These are phyloP conservation scores for Scyliorhinus canicula DNA, from an alignment of 2,797 vertebrate genomes.

Conservation along the genomic window DNA sequence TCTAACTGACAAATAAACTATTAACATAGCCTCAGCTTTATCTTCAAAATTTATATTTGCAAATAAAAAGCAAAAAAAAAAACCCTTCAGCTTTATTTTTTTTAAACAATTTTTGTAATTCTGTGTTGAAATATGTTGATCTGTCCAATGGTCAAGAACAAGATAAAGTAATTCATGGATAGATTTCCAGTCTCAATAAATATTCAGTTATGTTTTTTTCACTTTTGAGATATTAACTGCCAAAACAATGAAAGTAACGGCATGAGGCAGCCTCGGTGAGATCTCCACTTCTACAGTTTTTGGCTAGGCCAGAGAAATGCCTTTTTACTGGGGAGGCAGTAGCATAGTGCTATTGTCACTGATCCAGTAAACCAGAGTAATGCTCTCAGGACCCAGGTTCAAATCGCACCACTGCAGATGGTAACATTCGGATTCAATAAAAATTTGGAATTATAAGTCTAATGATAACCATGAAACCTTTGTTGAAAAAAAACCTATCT, in stretches of 20 bases:
- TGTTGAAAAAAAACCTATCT: too few relatives aligned
- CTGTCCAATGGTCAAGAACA: not conserved
- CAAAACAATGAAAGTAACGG: not conserved
- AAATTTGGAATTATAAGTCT: too few relatives aligned
- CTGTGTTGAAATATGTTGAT: not conserved
- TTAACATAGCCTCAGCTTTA: not conserved
- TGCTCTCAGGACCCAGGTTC: too few relatives aligned
- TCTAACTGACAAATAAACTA: not conserved
- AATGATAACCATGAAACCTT: too few relatives aligned
- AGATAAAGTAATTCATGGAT: not conserved
- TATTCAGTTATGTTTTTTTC: not conserved
- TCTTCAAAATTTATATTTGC: not conserved
- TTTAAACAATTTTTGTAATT: not conserved
- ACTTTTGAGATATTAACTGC: not conserved
- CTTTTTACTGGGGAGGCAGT: too few relatives aligned
- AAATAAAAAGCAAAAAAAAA: constrained; percentile 5
- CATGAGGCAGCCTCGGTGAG: not conserved
- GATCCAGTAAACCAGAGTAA: too few relatives aligned
- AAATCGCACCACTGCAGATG: too few relatives aligned
- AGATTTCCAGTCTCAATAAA: not conserved
- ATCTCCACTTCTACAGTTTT: not conserved
- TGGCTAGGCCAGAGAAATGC: not conserved
- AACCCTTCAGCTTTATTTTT: not conserved
- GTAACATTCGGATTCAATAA: too few relatives aligned
- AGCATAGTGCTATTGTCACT: too few relatives aligned